Evolutionary conservation across 2,888 invertebrate species (phyloP).

Genomic region (Achlya flavicornis): DNA sequence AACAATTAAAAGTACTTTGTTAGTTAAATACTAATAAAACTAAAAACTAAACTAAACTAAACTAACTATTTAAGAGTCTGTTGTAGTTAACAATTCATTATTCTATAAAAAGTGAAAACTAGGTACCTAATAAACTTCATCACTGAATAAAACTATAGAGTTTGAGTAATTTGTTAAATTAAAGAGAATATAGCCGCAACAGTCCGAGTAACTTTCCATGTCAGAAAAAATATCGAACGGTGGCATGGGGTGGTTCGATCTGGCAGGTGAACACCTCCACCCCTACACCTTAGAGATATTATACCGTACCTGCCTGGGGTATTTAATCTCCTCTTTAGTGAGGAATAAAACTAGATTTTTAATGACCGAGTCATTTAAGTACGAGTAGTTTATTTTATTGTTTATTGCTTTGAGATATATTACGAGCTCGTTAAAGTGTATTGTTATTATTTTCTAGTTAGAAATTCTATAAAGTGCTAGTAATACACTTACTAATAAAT

Average conservation of each 20-base stretch:
- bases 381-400: not conserved
- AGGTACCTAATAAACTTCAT: not conserved
- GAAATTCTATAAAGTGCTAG: not conserved
- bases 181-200: slow-evolving; percentile 11
- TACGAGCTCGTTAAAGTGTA: slow-evolving; percentile 5
- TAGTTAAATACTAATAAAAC: not conserved
- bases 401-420: slow-evolving; percentile 2
- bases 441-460: not conserved
- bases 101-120: not conserved
- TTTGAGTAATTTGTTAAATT: not conserved
- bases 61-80: not conserved
- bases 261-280: slow-evolving; percentile 23
- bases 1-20: not conserved
- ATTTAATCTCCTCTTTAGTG: not conserved
- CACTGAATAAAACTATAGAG: not conserved
- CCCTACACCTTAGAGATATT: slow-evolving; percentile 11
- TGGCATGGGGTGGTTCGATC: slow-evolving; percentile 25
- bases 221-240: slow-evolving; percentile 34
- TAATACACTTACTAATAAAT: not conserved
- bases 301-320: not conserved
- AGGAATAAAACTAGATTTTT: not conserved
- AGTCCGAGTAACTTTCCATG: slow-evolving; percentile 17
- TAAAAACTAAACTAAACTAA: too few relatives aligned
- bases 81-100: not conserved
- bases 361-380: not conserved